Conservation (phyloP, 2,888 invertebrate species). For the Leucoma salicis region DNA sequence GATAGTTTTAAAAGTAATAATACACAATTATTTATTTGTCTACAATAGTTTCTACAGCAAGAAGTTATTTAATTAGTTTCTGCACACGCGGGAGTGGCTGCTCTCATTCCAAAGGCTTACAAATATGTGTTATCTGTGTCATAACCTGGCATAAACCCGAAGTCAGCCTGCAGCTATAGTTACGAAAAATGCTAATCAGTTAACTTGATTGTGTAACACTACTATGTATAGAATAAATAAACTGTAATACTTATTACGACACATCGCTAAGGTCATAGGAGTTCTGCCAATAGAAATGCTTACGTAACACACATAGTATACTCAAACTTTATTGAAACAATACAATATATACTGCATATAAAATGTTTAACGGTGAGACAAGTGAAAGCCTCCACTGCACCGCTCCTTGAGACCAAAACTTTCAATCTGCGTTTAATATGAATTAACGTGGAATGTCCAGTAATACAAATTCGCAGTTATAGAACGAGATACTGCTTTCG, state of each 20-base stretch:
- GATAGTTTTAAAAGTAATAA: too few species aligned
- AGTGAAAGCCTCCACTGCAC: conserved; percentile 20
- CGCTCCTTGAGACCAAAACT: conserved; percentile 12
- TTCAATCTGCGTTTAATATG: conserved; percentile 15
- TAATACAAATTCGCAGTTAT: conserved; percentile 17
- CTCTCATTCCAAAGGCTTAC: conserved; percentile 18
- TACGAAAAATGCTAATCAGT: conserved; percentile 39
- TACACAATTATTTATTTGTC: not conserved
- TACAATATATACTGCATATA: conserved; percentile 8
- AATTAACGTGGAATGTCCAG: conserved; percentile 4
- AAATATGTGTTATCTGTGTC: conserved; percentile 25
- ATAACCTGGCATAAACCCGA: conserved; percentile 25
- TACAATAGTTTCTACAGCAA: not conserved
- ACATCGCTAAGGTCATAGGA: conserved; percentile 30
- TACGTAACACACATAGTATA: conserved; percentile 12
- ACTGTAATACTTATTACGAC: conserved; percentile 25
- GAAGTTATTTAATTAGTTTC: too few species aligned
- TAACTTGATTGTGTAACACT: conserved; percentile 22
- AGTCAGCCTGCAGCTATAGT: conserved; percentile 19
- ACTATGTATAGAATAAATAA: conserved; percentile 24
- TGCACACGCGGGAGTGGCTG: conserved; percentile 20
- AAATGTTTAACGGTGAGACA: not conserved
- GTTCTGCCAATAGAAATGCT: conserved; percentile 24
- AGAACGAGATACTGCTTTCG: conserved; percentile 32
- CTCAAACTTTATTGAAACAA: conserved; percentile 6